A percentile compares a stretch with the other conserved stretches of the same genome.
phyloP scores from a whole-genome alignment of 37 sponge, comb jelly and placozoan species.

The Beroe ovata region DNA sequence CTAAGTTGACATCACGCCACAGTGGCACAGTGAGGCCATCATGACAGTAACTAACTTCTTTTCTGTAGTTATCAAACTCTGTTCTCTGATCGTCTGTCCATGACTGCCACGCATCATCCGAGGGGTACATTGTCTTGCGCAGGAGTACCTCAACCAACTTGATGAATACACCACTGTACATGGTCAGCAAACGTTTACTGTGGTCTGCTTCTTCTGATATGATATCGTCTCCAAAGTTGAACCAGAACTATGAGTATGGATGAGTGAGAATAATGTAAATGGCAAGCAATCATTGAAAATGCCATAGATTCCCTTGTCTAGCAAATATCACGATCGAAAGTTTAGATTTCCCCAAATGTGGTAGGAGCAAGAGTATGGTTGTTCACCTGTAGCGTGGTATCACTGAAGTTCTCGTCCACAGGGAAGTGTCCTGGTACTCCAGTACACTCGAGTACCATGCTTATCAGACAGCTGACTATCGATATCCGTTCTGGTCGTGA shows the following conservation, averaged over 20 bases:
- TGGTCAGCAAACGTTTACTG: slow-evolving; percentile 29
- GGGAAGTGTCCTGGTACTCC: slow-evolving; percentile 60
- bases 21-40: no score
- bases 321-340: no score
- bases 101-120: slow-evolving; percentile 47
- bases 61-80: slow-evolving; percentile 66
- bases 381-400: slow-evolving; percentile 59
- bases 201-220: slow-evolving; percentile 62
- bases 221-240: slow-evolving; percentile 64
- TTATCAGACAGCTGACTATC: slow-evolving; percentile 41
- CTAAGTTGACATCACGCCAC: no score
- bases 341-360: no score
- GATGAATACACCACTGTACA: slow-evolving; percentile 52
- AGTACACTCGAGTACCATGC: slow-evolving; percentile 56
- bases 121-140: slow-evolving; percentile 50
- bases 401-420: slow-evolving; percentile 59
- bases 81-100: slow-evolving; percentile 63
- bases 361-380: no score
- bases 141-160: slow-evolving; percentile 15
- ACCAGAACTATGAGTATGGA: slow-evolving; percentile 67
- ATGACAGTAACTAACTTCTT: slow-evolving; percentile 37
- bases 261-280: no score
- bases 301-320: no score
- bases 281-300: no score
- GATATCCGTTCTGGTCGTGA: slow-evolving; percentile 53